A percentile compares a stretch with the other conserved stretches of the same genome.
Evolutionary conservation across 2,113 vertebrate genomes (phyloP).

Genomic region (Pluvianellus socialis): DNA sequence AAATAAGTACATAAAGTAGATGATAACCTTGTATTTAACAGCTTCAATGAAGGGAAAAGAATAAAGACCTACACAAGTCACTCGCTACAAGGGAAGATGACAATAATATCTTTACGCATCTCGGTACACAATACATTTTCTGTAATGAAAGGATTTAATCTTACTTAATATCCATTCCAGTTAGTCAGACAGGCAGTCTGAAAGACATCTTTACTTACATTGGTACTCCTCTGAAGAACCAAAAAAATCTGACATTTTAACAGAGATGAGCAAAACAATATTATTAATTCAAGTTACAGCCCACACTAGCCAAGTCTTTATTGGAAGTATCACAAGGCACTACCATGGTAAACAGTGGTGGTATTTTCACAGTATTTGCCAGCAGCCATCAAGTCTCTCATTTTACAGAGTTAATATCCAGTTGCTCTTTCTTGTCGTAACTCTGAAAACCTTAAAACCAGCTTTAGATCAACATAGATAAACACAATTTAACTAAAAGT

Average conservation of each 20-base stretch:
- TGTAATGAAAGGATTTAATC: neutral
- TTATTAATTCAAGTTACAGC: slow-evolving; percentile 27
- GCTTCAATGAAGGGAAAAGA: neutral
- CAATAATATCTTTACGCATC: neutral
- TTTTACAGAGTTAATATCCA: slow-evolving; percentile 21
- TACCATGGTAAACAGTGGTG: slow-evolving; percentile 47
- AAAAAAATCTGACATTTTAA: slow-evolving; percentile 40
- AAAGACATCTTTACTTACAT: slow-evolving; percentile 2
- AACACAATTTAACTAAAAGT: neutral
- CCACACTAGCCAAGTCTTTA: neutral
- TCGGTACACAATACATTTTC: neutral
- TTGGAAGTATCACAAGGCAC: neutral
- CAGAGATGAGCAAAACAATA: neutral
- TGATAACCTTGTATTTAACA: neutral
- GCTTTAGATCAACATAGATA: neutral
- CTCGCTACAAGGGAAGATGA: neutral
- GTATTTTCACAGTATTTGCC: slow-evolving; percentile 56
- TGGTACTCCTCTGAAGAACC: neutral
- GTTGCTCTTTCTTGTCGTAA: neutral
- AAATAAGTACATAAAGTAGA: neutral
- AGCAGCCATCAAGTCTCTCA: neutral
- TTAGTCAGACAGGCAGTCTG: neutral
- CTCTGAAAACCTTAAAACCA: neutral
- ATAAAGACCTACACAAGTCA: neutral
- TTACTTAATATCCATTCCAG: neutral